Conservation (phyloP, 2,888 invertebrate species). For the Serrognathus titanus region DNA sequence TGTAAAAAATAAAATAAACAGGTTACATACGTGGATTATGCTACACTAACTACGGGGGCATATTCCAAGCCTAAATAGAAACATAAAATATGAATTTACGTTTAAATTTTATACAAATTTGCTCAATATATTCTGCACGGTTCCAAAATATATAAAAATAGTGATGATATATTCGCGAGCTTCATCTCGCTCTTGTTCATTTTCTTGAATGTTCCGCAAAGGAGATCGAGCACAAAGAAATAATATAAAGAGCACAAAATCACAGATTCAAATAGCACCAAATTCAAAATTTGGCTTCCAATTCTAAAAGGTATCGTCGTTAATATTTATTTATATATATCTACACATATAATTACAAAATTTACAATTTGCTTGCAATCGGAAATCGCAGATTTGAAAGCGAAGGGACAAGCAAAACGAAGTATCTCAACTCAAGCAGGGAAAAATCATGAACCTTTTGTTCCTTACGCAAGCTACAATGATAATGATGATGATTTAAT, state of each 20-base stretch:
- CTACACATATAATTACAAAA: conserved; percentile 31
- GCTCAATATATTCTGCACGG: conserved; percentile 17
- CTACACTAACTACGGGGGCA: no score
- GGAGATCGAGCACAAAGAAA: conserved; percentile 21
- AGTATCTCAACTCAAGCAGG: no score
- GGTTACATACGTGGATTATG: no score
- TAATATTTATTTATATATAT: conserved; percentile 24
- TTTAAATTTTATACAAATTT: conserved; percentile 16
- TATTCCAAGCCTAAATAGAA: not conserved
- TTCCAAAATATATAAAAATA: conserved; percentile 24
- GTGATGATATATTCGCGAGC: conserved; percentile 25
- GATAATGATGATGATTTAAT: no score
- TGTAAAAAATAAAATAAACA: no score
- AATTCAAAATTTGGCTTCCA: conserved; percentile 47
- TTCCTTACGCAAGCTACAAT: not conserved
- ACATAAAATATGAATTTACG: not conserved
- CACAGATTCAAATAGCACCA: conserved; percentile 51
- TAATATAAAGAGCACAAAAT: conserved; percentile 37
- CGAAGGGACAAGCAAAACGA: not conserved
- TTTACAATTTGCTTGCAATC: conserved; percentile 23
- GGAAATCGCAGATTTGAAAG: not conserved
- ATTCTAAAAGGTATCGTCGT: conserved; percentile 28
- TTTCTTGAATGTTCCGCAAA: conserved; percentile 3
- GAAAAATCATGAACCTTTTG: not conserved
- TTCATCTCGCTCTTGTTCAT: conserved; percentile 11